Percentiles rank a stretch among this genome's conserved stretches.
Conservation (phyloP, 2,888 invertebrate genomes). For the Apotomis betuletana region DNA sequence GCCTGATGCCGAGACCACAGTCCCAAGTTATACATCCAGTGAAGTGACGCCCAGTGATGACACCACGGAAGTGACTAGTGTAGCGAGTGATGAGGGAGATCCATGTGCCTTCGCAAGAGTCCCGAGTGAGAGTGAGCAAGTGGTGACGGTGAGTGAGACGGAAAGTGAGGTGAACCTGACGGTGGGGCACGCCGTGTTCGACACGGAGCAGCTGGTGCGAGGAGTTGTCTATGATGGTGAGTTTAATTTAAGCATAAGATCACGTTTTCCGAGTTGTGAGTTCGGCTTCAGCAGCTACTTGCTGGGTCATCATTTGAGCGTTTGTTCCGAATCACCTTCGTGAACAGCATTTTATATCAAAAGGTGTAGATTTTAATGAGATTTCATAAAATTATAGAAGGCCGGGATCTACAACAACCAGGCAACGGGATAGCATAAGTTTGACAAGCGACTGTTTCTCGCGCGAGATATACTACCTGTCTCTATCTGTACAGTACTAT, state of each 20-base stretch:
- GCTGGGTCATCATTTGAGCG: too few species aligned
- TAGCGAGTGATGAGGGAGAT: slow-evolving; percentile 61
- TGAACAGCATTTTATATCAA: too few species aligned
- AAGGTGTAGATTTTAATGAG: too few species aligned
- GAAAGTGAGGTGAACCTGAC: slow-evolving; percentile 80
- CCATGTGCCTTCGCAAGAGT: slow-evolving; percentile 75
- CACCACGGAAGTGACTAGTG: slow-evolving; percentile 56
- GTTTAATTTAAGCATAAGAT: slow-evolving; percentile 46
- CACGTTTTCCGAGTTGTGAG: too few species aligned
- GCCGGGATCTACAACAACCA: too few species aligned
- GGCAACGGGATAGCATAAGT: too few species aligned
- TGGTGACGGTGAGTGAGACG: slow-evolving; percentile 70
- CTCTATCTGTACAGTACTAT: too few species aligned
- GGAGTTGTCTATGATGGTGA: slow-evolving; percentile 84
- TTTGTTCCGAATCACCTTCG: too few species aligned
- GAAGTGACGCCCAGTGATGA: slow-evolving; percentile 43
- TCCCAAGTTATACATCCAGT: not conserved
- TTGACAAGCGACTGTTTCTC: too few species aligned
- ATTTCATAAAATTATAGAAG: too few species aligned
- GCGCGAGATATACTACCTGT: too few species aligned
- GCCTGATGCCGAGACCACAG: slow-evolving; percentile 56
- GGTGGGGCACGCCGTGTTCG: slow-evolving; percentile 79
- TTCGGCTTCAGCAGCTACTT: too few species aligned
- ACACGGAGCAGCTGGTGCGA: slow-evolving; percentile 76
- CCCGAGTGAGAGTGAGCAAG: slow-evolving; percentile 73